Conservation (phyloP, 2,797 vertebrate genomes). For the Epinephelus malabaricus region DNA sequence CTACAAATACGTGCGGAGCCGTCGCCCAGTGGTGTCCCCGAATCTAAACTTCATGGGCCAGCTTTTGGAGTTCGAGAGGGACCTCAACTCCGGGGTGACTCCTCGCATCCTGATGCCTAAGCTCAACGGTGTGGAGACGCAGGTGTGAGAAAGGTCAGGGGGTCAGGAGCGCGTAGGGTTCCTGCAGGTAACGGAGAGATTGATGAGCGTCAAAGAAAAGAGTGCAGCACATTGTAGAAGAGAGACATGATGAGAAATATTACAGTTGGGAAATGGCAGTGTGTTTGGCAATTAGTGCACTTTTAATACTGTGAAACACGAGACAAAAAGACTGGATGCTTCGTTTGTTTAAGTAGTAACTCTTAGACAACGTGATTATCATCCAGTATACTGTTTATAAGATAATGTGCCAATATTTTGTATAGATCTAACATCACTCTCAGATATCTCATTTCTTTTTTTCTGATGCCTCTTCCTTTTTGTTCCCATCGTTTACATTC, state of each 20-base stretch:
- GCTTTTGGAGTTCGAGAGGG: conserved; percentile 91
- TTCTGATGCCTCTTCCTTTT: conserved; percentile 54
- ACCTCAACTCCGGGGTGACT: conserved; percentile 91
- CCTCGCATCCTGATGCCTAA: conserved; percentile 92
- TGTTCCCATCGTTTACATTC: conserved; percentile 63
- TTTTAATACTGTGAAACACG: conserved; percentile 79
- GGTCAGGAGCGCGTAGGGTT: conserved; percentile 12
- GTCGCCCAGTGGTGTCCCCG: conserved; percentile 90
- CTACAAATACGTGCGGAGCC: conserved; percentile 91
- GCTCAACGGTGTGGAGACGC: conserved; percentile 90
- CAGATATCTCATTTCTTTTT: conserved; percentile 57
- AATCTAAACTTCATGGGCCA: conserved; percentile 95
- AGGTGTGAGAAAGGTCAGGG: conserved; percentile 76
- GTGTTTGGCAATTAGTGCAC: conserved; percentile 66
- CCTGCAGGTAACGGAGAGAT: neutral
- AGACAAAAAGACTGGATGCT: conserved; percentile 59
- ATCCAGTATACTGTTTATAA: conserved; percentile 70
- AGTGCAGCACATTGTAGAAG: conserved; percentile 36
- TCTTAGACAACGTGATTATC: conserved; percentile 66
- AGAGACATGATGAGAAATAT: conserved; percentile 24
- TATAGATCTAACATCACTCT: conserved; percentile 63
- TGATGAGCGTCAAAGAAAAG: conserved; percentile 16
- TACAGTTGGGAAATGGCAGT: conserved; percentile 30
- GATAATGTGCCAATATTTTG: conserved; percentile 84
- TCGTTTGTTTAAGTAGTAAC: conserved; percentile 52